Evolutionary conservation across 2,888 invertebrate species (phyloP).

Genomic region (Congeria kusceri): DNA sequence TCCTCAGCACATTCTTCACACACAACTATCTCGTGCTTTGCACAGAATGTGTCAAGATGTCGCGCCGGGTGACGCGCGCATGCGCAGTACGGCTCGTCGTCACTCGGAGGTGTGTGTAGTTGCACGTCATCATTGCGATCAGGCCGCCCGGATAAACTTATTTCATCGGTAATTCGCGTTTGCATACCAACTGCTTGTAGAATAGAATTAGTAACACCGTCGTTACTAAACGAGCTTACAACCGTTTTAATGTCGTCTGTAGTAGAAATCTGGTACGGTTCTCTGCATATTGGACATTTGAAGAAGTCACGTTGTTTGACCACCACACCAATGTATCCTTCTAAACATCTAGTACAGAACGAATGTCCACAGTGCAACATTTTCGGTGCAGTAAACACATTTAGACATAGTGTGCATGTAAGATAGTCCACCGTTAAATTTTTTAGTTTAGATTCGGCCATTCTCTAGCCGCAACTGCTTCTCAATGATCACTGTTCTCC

Average conservation of each 20-base stretch:
- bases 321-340: constrained; percentile 47
- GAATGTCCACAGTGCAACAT: constrained; percentile 28
- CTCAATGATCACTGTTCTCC: no score
- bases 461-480: neutral
- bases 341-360: constrained; percentile 45
- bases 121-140: no score
- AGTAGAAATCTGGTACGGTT: constrained; percentile 17
- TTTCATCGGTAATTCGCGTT: neutral
- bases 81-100: constrained; percentile 8
- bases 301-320: constrained; percentile 25
- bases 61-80: constrained; percentile 52
- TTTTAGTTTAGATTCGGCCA: constrained; percentile 52
- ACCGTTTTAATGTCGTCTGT: constrained; percentile 18
- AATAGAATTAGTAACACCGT: constrained; percentile 52
- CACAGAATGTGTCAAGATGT: neutral
- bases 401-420: constrained; percentile 59
- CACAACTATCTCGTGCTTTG: constrained; percentile 53
- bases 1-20: constrained; percentile 55
- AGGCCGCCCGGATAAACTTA: no score
- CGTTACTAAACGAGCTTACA: constrained; percentile 41
- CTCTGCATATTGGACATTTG: constrained; percentile 59
- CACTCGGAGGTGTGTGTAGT: neutral
- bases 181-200: constrained; percentile 43
- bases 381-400: constrained; percentile 52
- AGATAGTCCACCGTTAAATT: constrained; percentile 61